Evolutionary conservation across 2,888 invertebrate genomes (phyloP), one percentile per base, ranked within the genome.

Genomic region (Heliconius sara): DNA sequence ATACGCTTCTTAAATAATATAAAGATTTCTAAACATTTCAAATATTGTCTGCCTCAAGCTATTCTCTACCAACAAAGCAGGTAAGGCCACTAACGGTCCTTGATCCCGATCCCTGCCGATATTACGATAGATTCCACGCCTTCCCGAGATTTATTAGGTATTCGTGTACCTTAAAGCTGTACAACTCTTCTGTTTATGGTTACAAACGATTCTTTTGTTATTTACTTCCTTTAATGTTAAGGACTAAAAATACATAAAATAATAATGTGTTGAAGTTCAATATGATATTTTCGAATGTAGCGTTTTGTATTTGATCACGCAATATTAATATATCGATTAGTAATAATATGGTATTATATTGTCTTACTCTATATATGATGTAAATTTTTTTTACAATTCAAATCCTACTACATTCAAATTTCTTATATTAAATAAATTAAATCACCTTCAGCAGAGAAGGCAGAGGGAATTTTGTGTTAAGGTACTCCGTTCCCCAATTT

Each of bases 31-130:
- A 34, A 34, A 34, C 34, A 72, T 76, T 72, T 72, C 34, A 63
- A 74, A 65, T 60, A 47, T 60, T 34, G 71, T 66, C 80, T 52
- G 71, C 57, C 80, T 77, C 71, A 73, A 79, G 78, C 73, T 76
- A 80, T 78, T 72, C 67, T n/a, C 76, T 72, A 79, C 82, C 72
- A 78, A 81, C 78, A 52, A 75, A 82, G 83, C 85, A 78, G 80
- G 84, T 83, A 81, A 80, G 83, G 80, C 80, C 83, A 81, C 77
- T 79, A 78, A 83, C 84, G 84, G 85, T 84, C 83, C 81, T 84
- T 84, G 85, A 82, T 83, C 85, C 83, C 83, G 79, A 68, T 71
- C 76, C 60, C 76, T 34, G 60, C 74, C 74, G 70, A 60, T 68
- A 81, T 79, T 70, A 79, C 65, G 70, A 70, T 70, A 75, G 71